A percentile compares a stretch with the other conserved stretches of the same genome.
Evolutionary conservation across 2,797 vertebrate genomes (phyloP).

Genomic region (Sebastes trivittatus): DNA sequence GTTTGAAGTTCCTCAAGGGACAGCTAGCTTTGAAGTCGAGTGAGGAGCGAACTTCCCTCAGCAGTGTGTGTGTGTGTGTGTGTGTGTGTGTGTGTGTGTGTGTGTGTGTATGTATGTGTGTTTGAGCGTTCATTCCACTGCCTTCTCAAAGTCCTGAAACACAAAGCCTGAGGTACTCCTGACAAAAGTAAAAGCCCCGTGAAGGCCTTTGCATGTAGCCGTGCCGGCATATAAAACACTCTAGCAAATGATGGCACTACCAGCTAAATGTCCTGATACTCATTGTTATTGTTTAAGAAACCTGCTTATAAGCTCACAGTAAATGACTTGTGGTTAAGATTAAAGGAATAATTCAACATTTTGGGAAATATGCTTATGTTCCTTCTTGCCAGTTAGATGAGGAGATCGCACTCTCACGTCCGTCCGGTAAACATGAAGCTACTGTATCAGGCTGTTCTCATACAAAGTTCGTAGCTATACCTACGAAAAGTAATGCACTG

Average conservation of each 20-base stretch:
- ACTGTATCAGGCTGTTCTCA: too few relatives aligned
- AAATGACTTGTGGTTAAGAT: neutral
- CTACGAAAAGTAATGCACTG: too few relatives aligned
- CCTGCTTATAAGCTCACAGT: neutral
- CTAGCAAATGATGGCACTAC: neutral
- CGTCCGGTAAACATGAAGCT: neutral
- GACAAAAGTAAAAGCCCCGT: conserved; percentile 15
- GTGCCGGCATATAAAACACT: neutral
- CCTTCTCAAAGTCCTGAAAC: conserved; percentile 53
- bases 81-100: neutral
- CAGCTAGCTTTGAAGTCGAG: conserved; percentile 78
- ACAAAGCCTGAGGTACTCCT: conserved; percentile 53
- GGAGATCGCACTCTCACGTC: neutral
- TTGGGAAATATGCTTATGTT: neutral
- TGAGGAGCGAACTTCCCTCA: conserved; percentile 50
- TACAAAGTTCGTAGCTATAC: too few relatives aligned
- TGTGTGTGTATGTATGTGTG: conserved; percentile 11
- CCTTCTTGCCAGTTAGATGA: neutral
- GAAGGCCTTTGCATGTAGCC: conserved; percentile 8
- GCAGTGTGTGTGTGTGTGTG: conserved; percentile 5
- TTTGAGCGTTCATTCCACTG: conserved; percentile 28
- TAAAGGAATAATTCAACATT: neutral
- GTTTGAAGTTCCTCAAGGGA: conserved; percentile 80
- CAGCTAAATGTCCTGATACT: neutral
- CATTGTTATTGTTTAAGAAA: neutral